Conservation (phyloP, 2,113 vertebrate genomes). For the Pandion haliaetus region DNA sequence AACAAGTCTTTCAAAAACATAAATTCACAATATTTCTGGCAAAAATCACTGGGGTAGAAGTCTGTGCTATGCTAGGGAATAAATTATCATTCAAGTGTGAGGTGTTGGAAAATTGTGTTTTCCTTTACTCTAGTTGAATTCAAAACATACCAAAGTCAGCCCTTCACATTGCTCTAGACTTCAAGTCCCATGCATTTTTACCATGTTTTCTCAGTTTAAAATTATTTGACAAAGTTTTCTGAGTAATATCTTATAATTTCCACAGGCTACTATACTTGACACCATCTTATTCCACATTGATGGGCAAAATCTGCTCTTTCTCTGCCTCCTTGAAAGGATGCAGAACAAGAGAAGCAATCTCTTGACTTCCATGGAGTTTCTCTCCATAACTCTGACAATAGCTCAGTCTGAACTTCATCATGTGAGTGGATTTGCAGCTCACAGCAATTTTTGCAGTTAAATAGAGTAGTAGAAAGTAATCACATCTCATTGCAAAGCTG, state of each 20-base stretch:
- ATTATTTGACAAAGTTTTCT: background rate
- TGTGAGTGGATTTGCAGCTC: background rate
- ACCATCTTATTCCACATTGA: background rate
- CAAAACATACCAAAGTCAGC: background rate
- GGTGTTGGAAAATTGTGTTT: background rate
- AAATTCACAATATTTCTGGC: background rate
- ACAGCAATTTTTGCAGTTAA: background rate
- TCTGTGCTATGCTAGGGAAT: background rate
- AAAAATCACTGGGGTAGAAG: background rate
- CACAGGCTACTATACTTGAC: background rate
- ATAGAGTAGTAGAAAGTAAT: background rate
- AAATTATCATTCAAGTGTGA: background rate
- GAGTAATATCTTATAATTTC: background rate
- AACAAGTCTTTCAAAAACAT: background rate
- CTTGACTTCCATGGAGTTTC: background rate
- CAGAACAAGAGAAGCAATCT: background rate
- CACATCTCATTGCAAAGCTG: background rate
- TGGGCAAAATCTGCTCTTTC: background rate
- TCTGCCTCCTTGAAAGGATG: background rate
- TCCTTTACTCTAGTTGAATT: background rate
- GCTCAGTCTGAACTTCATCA: background rate
- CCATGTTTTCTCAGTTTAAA: background rate
- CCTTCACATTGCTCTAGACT: background rate
- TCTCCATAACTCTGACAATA: background rate
- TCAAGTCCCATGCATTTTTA: background rate